Evolutionary conservation across 2,113 vertebrate genomes (phyloP), one percentile per base, ranked within the genome.

Genomic region (Leptodactylus fuscus): DNA sequence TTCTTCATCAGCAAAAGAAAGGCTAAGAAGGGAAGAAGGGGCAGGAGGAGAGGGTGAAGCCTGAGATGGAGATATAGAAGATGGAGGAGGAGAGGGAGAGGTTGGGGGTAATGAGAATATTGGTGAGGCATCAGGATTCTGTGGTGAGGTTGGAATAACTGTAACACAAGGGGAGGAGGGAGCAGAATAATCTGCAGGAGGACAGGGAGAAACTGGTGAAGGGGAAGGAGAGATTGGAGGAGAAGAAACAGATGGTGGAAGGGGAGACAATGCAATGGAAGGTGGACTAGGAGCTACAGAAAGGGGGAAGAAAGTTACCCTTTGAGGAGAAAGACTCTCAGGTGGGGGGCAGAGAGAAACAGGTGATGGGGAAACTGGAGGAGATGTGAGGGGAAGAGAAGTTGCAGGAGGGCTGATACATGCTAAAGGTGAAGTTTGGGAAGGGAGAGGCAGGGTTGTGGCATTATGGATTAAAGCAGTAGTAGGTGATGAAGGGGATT

Each of bases 1-100:
- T 88, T 97, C 96, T 13, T 95, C 94, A 16, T 91, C 93, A 32
- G 84, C 84, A 89, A 95, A 95, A 49, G 91, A 88, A 27, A 85
- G 81, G 29, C 73, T 81, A 79, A 83, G 74, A 5, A 87, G 4
- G 62, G 60, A 88, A 76, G 62, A 41, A 48, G 67, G 65, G 16
- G 81, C 81, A 38, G 86, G 22, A 81, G 87, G 55, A 86, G 87
- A 65, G 70, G 87, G 60, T 60, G 88, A 38, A 34, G 67, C 86
- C 15, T 34, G 85, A 65, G 77, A 81, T 81, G 88, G 77, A 81
- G 87, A 83, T 55, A 82, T 55, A 8, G 85, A 70, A 87, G 84
- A 87, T 53, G 65, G 81, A 46, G 84, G 76, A 70, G 83, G 75
- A 44, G 77, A 81, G 16, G 65, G 71, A 58, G 53, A 58, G n/a